Conservation (phyloP, 92 coral and sea anemone species). For the Metridium senile region DNA sequence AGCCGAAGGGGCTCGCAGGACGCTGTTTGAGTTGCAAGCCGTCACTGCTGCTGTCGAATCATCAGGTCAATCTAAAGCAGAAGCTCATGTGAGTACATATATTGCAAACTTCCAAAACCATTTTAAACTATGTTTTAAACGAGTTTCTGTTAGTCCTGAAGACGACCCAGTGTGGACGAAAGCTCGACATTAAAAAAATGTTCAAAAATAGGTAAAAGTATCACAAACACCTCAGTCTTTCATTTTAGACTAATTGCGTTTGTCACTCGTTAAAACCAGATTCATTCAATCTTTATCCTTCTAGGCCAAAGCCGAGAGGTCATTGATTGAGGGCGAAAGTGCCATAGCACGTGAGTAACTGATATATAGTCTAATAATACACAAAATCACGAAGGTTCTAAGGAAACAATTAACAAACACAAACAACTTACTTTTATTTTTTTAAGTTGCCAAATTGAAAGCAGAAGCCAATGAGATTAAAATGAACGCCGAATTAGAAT, state of each 20-base stretch:
- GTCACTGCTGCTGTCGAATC: slow-evolving; percentile 95
- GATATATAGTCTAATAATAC: too few relatives aligned
- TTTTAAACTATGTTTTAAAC: too few relatives aligned
- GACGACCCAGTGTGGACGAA: too few relatives aligned
- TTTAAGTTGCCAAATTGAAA: slow-evolving; percentile 77
- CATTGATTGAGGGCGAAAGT: slow-evolving; percentile 87
- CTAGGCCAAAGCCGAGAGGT: slow-evolving; percentile 90
- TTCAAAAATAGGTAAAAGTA: too few relatives aligned
- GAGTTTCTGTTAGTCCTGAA: too few relatives aligned
- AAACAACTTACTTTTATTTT: too few relatives aligned
- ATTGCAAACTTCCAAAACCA: neutral
- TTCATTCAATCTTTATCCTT: neutral
- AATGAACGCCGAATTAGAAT: slow-evolving; percentile 70
- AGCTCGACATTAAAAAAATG: too few relatives aligned
- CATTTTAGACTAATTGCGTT: too few relatives aligned
- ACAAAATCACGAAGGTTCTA: too few relatives aligned
- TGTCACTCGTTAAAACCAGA: too few relatives aligned
- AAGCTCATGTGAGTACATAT: slow-evolving; percentile 69
- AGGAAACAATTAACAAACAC: too few relatives aligned
- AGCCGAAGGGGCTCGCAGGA: slow-evolving; percentile 90
- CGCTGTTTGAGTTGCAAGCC: slow-evolving; percentile 79
- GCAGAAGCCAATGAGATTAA: slow-evolving; percentile 83
- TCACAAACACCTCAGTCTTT: too few relatives aligned
- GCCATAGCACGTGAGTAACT: slow-evolving; percentile 78
- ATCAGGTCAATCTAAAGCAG: slow-evolving; percentile 92